These are phyloP conservation scores for Paradoxurus hermaphroditus DNA, from an alignment of 2,113 vertebrate genomes.

Conservation along the genomic window DNA sequence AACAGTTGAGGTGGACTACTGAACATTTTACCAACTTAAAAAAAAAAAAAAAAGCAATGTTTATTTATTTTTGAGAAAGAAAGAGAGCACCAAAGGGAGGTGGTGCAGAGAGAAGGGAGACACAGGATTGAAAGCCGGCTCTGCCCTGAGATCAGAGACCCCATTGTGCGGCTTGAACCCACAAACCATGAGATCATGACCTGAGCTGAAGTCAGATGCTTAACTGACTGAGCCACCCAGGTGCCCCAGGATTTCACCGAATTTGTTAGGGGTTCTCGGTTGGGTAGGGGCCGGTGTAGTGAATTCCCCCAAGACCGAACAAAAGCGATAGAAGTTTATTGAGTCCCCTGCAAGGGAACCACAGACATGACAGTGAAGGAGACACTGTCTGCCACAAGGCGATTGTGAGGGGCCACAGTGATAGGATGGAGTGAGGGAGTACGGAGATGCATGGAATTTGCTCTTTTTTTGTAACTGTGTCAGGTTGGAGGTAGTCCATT, in stretches of 20 bases:
- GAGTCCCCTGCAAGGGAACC: background rate
- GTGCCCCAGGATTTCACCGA: background rate
- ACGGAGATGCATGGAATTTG: background rate
- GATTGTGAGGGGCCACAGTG: background rate
- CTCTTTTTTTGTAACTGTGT: background rate
- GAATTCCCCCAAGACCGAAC: background rate
- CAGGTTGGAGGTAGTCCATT: background rate
- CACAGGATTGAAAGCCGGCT: too few relatives aligned
- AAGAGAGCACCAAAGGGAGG: too few relatives aligned
- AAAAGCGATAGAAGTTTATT: background rate
- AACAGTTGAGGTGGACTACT: background rate
- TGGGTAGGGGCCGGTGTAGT: background rate
- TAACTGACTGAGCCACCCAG: too few relatives aligned
- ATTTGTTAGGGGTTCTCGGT: background rate
- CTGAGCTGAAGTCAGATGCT: too few relatives aligned
- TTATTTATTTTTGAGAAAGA: too few relatives aligned
- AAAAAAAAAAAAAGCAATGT: too few relatives aligned
- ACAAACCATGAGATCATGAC: too few relatives aligned
- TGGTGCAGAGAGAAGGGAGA: too few relatives aligned
- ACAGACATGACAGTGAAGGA: background rate
- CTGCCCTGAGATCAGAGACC: too few relatives aligned
- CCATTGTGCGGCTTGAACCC: too few relatives aligned
- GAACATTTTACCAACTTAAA: background rate
- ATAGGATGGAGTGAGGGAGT: background rate
- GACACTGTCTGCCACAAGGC: background rate